Evolutionary conservation across 2,888 invertebrate species (phyloP).

Genomic region (Lagria hirta): DNA sequence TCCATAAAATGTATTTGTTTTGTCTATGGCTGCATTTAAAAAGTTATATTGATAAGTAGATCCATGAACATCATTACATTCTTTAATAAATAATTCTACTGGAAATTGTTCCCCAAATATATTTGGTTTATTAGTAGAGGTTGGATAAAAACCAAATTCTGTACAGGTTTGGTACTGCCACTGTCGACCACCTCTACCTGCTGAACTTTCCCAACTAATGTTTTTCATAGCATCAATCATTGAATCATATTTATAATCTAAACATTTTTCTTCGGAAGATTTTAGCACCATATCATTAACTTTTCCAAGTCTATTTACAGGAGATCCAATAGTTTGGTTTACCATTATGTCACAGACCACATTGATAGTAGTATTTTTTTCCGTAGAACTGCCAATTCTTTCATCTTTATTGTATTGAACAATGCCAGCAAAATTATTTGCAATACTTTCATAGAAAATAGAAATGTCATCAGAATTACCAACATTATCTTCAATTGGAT

Average conservation of each 20-base stretch:
- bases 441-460: slow-evolving; percentile 79
- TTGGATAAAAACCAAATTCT: slow-evolving; percentile 95
- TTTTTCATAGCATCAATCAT: slow-evolving; percentile 71
- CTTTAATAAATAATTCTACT: slow-evolving; percentile 74
- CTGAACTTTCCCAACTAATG: slow-evolving; percentile 64
- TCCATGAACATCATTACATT: slow-evolving; percentile 84
- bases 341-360: slow-evolving; percentile 76
- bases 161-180: slow-evolving; percentile 96
- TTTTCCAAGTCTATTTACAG: slow-evolving; percentile 69
- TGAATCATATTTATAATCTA: slow-evolving; percentile 80
- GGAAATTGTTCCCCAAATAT: slow-evolving; percentile 76
- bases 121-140: slow-evolving; percentile 67
- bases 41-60: slow-evolving; percentile 66
- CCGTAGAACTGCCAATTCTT: slow-evolving; percentile 63
- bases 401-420: slow-evolving; percentile 96
- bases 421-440: slow-evolving; percentile 84
- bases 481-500: slow-evolving; percentile 66
- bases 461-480: slow-evolving; percentile 66
- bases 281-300: slow-evolving; percentile 72
- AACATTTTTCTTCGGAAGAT: slow-evolving; percentile 69
- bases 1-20: slow-evolving; percentile 82
- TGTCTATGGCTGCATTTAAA: slow-evolving; percentile 62
- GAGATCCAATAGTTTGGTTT: slow-evolving; percentile 60
- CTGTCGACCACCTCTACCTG: slow-evolving; percentile 76
- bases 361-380: slow-evolving; percentile 76